A percentile compares a stretch with the other conserved stretches of the same genome.
phyloP scores from a whole-genome alignment of 2,113 vertebrate genomes.

The Melanerpes aurifrons region DNA sequence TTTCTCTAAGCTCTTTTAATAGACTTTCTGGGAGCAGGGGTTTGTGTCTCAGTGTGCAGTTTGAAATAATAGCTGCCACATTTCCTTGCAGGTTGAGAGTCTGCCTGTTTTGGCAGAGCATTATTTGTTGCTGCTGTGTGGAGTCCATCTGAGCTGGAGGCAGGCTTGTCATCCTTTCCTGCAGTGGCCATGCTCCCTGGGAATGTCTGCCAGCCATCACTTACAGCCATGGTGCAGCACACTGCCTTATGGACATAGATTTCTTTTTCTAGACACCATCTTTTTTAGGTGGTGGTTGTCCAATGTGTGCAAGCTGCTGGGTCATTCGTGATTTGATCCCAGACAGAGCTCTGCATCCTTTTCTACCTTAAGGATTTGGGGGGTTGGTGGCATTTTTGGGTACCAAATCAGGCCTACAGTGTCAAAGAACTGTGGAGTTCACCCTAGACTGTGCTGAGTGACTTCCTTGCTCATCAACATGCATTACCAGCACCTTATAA shows the following conservation, averaged over 20 bases:
- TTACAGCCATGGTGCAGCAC: background rate
- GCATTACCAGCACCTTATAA: background rate
- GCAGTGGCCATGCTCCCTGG: background rate
- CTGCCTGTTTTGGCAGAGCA: background rate
- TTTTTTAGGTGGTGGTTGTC: background rate
- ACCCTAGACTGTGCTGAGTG: background rate
- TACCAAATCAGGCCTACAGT: background rate
- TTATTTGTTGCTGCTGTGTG: background rate
- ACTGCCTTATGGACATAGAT: background rate
- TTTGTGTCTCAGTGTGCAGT: background rate
- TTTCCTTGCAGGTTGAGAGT: conserved; percentile 3
- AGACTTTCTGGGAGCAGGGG: background rate
- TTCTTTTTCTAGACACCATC: background rate
- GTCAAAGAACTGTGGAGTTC: background rate
- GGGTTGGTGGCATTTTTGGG: background rate
- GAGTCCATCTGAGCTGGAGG: background rate
- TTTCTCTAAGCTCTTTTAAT: conserved; percentile 1
- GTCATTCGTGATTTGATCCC: background rate
- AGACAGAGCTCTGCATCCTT: background rate
- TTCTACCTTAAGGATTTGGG: background rate
- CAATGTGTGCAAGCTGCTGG: background rate
- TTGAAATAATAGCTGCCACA: background rate
- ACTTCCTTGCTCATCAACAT: background rate
- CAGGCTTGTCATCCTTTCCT: background rate
- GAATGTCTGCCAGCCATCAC: background rate